phyloP scores from a whole-genome alignment of 2,797 vertebrate species.

The Helarctos malayanus region DNA sequence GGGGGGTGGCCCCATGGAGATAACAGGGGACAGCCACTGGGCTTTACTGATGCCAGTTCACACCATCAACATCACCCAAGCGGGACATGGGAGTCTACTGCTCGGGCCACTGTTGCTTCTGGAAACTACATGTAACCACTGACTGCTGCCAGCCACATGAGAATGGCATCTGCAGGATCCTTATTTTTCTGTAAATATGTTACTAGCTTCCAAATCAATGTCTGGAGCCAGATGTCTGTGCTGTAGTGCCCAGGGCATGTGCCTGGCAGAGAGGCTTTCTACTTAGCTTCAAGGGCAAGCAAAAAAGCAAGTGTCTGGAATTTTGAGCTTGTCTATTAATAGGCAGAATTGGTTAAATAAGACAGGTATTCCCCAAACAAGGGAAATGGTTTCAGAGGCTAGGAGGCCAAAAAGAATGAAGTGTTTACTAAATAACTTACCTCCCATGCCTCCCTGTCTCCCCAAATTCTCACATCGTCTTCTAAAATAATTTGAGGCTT shows the following conservation, averaged over 20 bases:
- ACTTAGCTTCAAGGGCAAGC: neutral
- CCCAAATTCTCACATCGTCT: neutral
- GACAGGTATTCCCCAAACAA: neutral
- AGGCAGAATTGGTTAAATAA: neutral
- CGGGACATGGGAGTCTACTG: neutral
- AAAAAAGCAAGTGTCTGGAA: neutral
- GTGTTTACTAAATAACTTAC: neutral
- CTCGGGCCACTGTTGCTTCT: neutral
- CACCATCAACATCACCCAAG: neutral
- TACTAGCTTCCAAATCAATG: neutral
- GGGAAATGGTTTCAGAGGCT: neutral
- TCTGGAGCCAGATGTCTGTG: neutral
- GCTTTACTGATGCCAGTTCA: too few relatives aligned
- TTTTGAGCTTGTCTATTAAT: neutral
- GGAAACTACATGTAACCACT: neutral
- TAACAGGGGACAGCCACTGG: neutral
- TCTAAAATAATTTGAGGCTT: neutral
- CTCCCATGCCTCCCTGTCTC: neutral
- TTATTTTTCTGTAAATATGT: neutral
- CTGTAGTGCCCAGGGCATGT: neutral
- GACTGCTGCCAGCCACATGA: neutral
- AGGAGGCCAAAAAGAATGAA: neutral
- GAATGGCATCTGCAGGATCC: neutral
- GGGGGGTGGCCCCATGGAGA: neutral
- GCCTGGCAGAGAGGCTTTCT: neutral